phyloP scores from a whole-genome alignment of 2,888 invertebrate species.

The Caenorhabditis sp. region DNA sequence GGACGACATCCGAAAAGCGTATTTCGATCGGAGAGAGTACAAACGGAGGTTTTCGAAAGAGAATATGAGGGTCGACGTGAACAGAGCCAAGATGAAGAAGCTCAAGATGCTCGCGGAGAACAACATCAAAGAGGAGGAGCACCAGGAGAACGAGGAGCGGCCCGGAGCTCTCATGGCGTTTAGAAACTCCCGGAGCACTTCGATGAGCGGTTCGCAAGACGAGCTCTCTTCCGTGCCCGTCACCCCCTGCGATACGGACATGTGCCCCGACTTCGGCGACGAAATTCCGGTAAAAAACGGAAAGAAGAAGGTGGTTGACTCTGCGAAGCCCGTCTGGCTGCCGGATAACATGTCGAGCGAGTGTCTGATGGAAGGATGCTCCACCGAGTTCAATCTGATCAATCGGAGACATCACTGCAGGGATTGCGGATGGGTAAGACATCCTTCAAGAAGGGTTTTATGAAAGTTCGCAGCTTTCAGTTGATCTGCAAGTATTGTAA shows the following conservation, averaged over 20 bases:
- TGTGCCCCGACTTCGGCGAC: slow-evolving; percentile 1
- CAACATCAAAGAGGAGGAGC: slow-evolving; percentile 6
- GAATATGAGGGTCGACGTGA: slow-evolving; percentile 21
- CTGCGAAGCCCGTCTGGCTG: slow-evolving; percentile 87
- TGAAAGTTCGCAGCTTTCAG: slow-evolving; percentile 52
- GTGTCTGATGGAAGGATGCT: slow-evolving; percentile 86
- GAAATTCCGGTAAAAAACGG: slow-evolving; percentile 1
- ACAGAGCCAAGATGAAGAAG: slow-evolving; percentile 20
- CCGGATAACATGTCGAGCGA: slow-evolving; percentile 87
- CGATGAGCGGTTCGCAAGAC: slow-evolving; percentile 27
- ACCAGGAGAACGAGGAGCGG: slow-evolving; percentile 20
- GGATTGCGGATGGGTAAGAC: slow-evolving; percentile 86
- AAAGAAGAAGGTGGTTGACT: slow-evolving; percentile 7
- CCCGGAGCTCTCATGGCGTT: slow-evolving; percentile 11
- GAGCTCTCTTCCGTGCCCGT: slow-evolving; percentile 49
- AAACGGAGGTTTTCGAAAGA: slow-evolving; percentile 52
- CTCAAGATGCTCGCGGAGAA: not conserved
- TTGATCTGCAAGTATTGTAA: slow-evolving; percentile 73
- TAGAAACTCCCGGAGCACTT: slow-evolving; percentile 3
- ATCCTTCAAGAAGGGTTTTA: no score
- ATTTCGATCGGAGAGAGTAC: slow-evolving; percentile 37
- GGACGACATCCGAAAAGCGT: slow-evolving; percentile 46
- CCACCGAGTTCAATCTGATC: slow-evolving; percentile 87
- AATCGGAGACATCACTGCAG: slow-evolving; percentile 89
- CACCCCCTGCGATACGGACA: slow-evolving; percentile 25